These are phyloP conservation scores for Acrobasis repandana DNA, from an alignment of 2,888 invertebrate genomes.

Conservation along the genomic window DNA sequence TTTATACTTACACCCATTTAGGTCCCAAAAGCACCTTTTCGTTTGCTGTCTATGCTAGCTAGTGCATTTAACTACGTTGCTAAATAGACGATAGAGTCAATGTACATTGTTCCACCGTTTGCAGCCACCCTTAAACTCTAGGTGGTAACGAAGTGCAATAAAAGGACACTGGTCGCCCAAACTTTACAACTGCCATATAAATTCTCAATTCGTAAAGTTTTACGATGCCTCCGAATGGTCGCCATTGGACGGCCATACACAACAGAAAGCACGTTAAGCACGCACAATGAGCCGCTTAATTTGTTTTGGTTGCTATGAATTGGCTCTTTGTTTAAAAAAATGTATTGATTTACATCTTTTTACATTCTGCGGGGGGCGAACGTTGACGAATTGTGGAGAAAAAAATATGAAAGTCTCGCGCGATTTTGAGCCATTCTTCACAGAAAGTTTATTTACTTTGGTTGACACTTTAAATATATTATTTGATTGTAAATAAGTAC, in stretches of 20 bases:
- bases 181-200: slow-evolving; percentile 68
- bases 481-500: neutral
- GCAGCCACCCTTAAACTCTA: slow-evolving; percentile 2
- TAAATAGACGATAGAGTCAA: no score
- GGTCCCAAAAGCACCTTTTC: no score
- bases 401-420: slow-evolving; percentile 16
- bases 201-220: slow-evolving; percentile 47
- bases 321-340: slow-evolving; percentile 57
- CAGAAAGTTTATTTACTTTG: neutral
- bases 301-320: slow-evolving; percentile 77
- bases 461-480: neutral
- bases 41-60: no score
- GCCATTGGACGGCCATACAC: slow-evolving; percentile 37
- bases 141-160: slow-evolving; percentile 7
- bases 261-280: slow-evolving; percentile 39
- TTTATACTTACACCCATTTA: no score
- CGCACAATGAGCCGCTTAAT: slow-evolving; percentile 53
- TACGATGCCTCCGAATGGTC: slow-evolving; percentile 72
- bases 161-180: slow-evolving; percentile 37
- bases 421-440: neutral
- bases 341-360: slow-evolving; percentile 46
- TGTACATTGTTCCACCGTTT: neutral
- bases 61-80: no score
- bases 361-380: slow-evolving; percentile 24
- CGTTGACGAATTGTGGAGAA: neutral